These are phyloP conservation scores for Trachelus troglodyta DNA, from an alignment of 2,888 invertebrate genomes.

Conservation along the genomic window DNA sequence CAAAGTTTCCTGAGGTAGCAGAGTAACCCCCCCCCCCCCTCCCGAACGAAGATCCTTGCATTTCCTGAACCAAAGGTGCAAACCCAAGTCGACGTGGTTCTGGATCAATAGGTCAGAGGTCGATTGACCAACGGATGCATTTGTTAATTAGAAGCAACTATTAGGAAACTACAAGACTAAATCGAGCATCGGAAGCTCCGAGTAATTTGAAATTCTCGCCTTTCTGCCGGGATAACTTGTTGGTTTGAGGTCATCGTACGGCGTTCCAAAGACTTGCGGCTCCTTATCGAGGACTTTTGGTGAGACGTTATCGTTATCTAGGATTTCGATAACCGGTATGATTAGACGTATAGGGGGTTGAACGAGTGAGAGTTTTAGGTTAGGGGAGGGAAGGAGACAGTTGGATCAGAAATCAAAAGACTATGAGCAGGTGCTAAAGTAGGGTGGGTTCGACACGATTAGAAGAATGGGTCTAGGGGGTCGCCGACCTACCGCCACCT, in stretches of 20 bases:
- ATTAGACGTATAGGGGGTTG: neutral
- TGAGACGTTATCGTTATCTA: neutral
- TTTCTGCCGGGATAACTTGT: neutral
- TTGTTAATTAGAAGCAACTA: neutral
- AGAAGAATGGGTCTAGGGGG: neutral
- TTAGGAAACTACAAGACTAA: neutral
- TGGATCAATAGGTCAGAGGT: neutral
- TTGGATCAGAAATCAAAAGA: neutral
- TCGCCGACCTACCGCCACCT: neutral
- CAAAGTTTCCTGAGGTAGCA: neutral
- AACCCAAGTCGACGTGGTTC: neutral
- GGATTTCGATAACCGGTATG: neutral
- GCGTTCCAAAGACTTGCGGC: no score
- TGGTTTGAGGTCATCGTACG: no score
- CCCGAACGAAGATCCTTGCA: neutral
- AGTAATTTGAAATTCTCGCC: neutral
- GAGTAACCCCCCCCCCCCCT: no score
- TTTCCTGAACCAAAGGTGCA: neutral
- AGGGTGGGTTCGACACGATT: neutral
- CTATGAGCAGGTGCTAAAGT: neutral
- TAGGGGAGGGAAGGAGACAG: constrained; percentile 18
- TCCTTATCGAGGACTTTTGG: neutral
- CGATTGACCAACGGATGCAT: neutral
- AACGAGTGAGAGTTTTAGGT: constrained; percentile 21
- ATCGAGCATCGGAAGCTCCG: neutral